Evolutionary conservation across 2,888 invertebrate species (phyloP).

Genomic region (Zhengitettix transpicula): DNA sequence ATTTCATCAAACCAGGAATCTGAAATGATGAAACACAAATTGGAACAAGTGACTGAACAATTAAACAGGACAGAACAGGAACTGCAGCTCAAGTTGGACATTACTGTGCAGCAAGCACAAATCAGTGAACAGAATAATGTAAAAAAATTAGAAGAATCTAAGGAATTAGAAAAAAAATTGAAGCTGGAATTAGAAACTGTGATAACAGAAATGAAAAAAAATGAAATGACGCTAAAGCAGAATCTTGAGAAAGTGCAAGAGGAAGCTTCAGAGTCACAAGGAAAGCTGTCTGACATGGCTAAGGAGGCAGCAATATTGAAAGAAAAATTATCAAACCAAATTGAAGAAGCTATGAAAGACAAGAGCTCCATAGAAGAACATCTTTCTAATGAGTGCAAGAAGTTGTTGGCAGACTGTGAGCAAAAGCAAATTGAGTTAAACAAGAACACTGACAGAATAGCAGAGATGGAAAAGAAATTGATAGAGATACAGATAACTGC

Average conservation of each 20-base stretch:
- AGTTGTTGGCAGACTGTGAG: too few relatives aligned
- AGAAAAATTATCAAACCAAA: too few relatives aligned
- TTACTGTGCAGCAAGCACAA: slow-evolving; percentile 22
- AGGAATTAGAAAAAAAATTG: slow-evolving; percentile 26
- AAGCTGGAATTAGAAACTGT: slow-evolving; percentile 24
- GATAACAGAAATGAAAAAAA: slow-evolving; percentile 21
- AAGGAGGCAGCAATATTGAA: too few relatives aligned
- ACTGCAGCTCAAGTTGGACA: slow-evolving; percentile 16
- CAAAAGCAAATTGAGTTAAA: too few relatives aligned
- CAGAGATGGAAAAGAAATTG: too few relatives aligned
- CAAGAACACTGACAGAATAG: too few relatives aligned
- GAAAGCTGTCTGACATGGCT: too few relatives aligned
- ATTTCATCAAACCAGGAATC: slow-evolving; percentile 14
- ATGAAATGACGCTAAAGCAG: slow-evolving; percentile 22
- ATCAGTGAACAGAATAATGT: slow-evolving; percentile 27
- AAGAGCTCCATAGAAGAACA: too few relatives aligned
- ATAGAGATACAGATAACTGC: too few relatives aligned
- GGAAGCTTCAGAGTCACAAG: too few relatives aligned
- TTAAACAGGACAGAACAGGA: slow-evolving; percentile 16
- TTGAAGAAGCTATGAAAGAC: too few relatives aligned
- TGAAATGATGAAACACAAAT: slow-evolving; percentile 25
- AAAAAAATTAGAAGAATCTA: slow-evolving; percentile 25
- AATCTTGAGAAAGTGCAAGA: slow-evolving; percentile 7
- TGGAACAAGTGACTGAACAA: slow-evolving; percentile 25
- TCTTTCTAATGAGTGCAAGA: too few relatives aligned